Percentiles rank a stretch among this genome's conserved stretches.
phyloP scores from a whole-genome alignment of 2,113 vertebrate genomes.

The Gymnocephalus cernua region DNA sequence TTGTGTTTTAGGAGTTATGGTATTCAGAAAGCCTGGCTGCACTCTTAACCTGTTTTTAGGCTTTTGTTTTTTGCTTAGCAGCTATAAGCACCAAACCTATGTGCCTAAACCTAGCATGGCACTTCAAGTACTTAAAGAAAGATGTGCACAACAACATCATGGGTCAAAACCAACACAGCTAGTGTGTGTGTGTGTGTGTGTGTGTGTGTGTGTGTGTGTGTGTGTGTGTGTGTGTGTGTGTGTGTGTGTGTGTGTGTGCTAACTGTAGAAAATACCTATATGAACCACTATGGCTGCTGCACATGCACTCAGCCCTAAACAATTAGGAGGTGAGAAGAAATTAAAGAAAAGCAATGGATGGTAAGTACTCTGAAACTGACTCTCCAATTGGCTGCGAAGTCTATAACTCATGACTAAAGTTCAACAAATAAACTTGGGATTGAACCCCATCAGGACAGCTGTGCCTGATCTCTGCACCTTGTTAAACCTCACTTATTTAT shows the following conservation, averaged over 20 bases:
- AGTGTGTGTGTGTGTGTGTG: background rate
- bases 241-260: background rate
- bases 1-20: constrained; percentile 21
- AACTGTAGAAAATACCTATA: background rate
- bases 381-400: constrained; percentile 1
- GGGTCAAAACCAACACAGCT: background rate
- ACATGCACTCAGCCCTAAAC: background rate
- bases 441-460: constrained; percentile 16
- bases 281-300: background rate
- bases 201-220: background rate
- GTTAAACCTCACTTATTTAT: background rate
- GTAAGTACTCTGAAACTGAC: background rate
- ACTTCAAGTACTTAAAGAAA: background rate
- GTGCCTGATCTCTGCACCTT: background rate
- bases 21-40: background rate
- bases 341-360: background rate
- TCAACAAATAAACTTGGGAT: constrained; percentile 12
- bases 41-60: background rate
- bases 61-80: background rate
- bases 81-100: background rate
- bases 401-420: background rate
- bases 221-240: background rate
- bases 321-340: background rate
- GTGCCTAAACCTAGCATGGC: background rate
- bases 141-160: background rate